Evolutionary conservation across 1,140 invertebrate genomes (phyloP).

Genomic region (Anadara kagoshimensis): DNA sequence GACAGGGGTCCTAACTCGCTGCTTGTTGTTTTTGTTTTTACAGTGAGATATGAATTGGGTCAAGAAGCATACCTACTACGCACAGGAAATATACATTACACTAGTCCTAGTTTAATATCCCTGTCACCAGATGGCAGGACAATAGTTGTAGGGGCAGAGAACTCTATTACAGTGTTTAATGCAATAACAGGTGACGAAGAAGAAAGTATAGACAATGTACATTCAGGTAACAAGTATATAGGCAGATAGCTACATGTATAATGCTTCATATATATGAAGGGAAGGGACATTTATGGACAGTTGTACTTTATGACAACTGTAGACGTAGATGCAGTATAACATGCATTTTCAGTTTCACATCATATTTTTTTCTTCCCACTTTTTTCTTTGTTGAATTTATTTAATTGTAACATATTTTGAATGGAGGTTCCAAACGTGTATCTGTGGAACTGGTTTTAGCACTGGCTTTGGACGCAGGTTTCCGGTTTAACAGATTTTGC

Average conservation of each 20-base stretch:
- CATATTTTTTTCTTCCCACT: too few relatives aligned
- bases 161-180: constrained; percentile 82
- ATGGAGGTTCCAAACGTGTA: too few relatives aligned
- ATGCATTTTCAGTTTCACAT: too few relatives aligned
- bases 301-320: too few relatives aligned
- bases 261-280: not conserved
- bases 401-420: too few relatives aligned
- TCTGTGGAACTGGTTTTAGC: too few relatives aligned
- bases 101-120: constrained; percentile 74
- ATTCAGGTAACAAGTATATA: constrained; percentile 74
- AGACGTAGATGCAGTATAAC: too few relatives aligned
- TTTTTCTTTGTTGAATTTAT: too few relatives aligned
- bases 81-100: constrained; percentile 76
- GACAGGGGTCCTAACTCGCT: too few relatives aligned
- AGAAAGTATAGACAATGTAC: constrained; percentile 80
- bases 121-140: constrained; percentile 86
- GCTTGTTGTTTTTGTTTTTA: constrained; percentile 60
- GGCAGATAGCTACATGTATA: not conserved
- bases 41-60: constrained; percentile 86
- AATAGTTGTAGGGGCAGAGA: constrained; percentile 81
- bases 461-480: too few relatives aligned
- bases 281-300: too few relatives aligned
- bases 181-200: constrained; percentile 80
- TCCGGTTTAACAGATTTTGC: too few relatives aligned
- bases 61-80: constrained; percentile 84